Base-by-base conservation (phyloP, 2,888 invertebrate genomes). In the Eugnorisma glareosa region DNA sequence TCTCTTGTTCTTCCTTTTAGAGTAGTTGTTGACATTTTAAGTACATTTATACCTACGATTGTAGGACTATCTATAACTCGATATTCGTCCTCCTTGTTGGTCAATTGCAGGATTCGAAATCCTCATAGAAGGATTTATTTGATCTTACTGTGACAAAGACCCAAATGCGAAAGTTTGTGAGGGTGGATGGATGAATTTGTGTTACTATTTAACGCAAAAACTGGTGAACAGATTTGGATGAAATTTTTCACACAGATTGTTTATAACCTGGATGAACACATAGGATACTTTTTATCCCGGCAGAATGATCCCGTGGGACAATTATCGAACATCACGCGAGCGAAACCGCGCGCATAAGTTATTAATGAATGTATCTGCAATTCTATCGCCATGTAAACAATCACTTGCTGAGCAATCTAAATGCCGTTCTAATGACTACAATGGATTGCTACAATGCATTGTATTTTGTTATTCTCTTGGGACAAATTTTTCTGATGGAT, bases 1-100 rank as follows among this genome's bases (percentile, higher is more conserved):
- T 79, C 70, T 77, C 83, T 77, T 76, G 86, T 15, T 67, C 76
- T 67, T 72, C 88, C 88, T 78, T 86, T 75, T 87, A 37, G 74
- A 77, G 51, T 59, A 73, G 74, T 69, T 37, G 80, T 79, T 86
- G 77, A 86, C 73, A 81, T 85, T 86, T 74, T 61, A 72, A 68
- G n/a, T 59, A 37, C 28, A 80, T 2, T n/a, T 77, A 75, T 45
- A 64, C 24, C 28, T 73, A 63, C 18, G 24, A 59, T 40, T 37
- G 37, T 64, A 68, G 21, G n/a, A 69, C 35, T 43, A 37, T 63
- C 51, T 77, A 77, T 57, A 67, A 63, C 61, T 61, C 51, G 59
- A 71, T 81, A 64, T 21, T 66, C 59, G 10, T 81, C 80, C 66
- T 80, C 28, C 7, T 69, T 69, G 40, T 69, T 70, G 1, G 11